Evolutionary conservation across 1,140 invertebrate species (phyloP), one percentile per base, ranked within the genome.

Genomic region (Calliopsis andreniformis): DNA sequence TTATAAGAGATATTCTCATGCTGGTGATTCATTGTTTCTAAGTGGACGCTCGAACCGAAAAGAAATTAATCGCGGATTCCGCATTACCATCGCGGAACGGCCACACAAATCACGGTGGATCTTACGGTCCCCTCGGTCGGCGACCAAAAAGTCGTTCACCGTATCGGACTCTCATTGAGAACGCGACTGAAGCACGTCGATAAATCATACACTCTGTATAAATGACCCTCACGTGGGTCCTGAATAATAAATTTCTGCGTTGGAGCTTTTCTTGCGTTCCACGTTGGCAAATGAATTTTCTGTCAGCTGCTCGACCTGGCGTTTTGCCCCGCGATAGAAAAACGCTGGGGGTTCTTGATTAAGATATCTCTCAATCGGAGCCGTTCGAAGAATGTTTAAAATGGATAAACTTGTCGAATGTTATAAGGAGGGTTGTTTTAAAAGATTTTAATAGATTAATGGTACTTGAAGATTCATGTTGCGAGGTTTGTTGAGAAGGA

Each of bases 61-160:
- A 77, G 73, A 77, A 69, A 68, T 75, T 56, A 70, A 77, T 76
- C 63, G 73, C 47, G 58, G 59, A 70, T 77, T 62, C 78, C 45
- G 73, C 51, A 72, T 70, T 71, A 78, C 61, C 51, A 78, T 76
- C 75, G 49, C 59, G 68, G 25, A 68, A 72, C 47, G 61, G 51
- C 59, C 73, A 53, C 73, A 76, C 73, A 76, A 76, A 70, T 76
- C 73, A 76, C 62, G 32, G 25, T n/a, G 51, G 51, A 67, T 63
- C 76, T 64, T 49, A n/a, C 62, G 12, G 72, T 58, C 63, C 72
- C 51, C 45, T 55, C 35, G 42, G 72, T 58, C 68, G 58, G 42
- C 23, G 51, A 25, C 53, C 72, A 76, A 76, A 76, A 76, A 76
- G 56, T 70, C 56, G 73, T 73, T 39, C 35, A 49, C 35, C 20